Evolutionary conservation across 1,140 invertebrate genomes (phyloP).

Genomic region (Halesus radiatus): DNA sequence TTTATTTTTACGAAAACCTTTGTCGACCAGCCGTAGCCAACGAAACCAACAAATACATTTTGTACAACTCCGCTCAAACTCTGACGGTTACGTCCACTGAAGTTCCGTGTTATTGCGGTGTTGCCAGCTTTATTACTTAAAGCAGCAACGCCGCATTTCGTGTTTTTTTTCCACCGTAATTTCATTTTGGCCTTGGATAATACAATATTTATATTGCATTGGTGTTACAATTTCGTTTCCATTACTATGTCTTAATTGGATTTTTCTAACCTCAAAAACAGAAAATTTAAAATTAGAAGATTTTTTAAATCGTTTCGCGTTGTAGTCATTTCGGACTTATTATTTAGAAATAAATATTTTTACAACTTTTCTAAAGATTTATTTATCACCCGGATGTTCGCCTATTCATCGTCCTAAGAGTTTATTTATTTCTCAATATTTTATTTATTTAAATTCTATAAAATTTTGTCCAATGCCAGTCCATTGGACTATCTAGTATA

Average conservation of each 20-base stretch:
- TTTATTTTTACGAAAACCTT: slow-evolving; percentile 13
- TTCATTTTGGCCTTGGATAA: background rate
- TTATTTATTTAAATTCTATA: too few relatives aligned
- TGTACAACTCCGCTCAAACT: background rate
- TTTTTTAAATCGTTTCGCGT: too few relatives aligned
- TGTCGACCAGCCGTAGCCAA: background rate
- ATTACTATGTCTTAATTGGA: background rate
- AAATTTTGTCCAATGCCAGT: too few relatives aligned
- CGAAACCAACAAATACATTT: background rate
- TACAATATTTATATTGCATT: background rate
- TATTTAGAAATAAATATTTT: too few relatives aligned
- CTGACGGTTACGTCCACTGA: background rate
- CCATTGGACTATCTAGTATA: too few relatives aligned
- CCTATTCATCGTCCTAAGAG: too few relatives aligned
- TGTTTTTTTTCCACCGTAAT: background rate
- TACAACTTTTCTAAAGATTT: too few relatives aligned
- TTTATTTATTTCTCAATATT: too few relatives aligned
- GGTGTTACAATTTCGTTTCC: too few relatives aligned
- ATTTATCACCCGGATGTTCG: too few relatives aligned
- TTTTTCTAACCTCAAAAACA: background rate
- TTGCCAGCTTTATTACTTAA: slow-evolving; percentile 9
- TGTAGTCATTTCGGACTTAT: too few relatives aligned
- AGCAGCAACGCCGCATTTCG: background rate
- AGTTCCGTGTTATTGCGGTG: slow-evolving; percentile 5
- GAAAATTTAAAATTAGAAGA: too few relatives aligned